phyloP scores from a whole-genome alignment of 2,888 invertebrate species.

The Abrostola triplasia region DNA sequence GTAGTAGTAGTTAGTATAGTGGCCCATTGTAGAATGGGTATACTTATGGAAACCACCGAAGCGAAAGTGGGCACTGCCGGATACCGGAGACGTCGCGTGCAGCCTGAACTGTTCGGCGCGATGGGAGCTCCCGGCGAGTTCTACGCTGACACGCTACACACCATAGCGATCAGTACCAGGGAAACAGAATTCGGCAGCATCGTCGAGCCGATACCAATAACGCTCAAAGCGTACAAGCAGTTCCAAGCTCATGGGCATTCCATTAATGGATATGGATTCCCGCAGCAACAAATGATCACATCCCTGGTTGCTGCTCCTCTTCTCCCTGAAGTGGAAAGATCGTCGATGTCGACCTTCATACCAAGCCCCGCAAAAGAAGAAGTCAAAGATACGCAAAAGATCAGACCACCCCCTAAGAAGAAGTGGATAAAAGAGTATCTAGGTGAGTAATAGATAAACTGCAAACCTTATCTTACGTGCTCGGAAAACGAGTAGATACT shows the following conservation, averaged over 20 bases:
- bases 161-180: slow-evolving; percentile 80
- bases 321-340: slow-evolving; percentile 61
- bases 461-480: slow-evolving; percentile 1
- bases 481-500: neutral
- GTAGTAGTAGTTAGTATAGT: slow-evolving; percentile 66
- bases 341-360: slow-evolving; percentile 65
- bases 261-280: slow-evolving; percentile 70
- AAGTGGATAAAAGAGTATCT: slow-evolving; percentile 92
- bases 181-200: slow-evolving; percentile 82
- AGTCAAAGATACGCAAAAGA: slow-evolving; percentile 66
- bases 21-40: slow-evolving; percentile 84
- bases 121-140: slow-evolving; percentile 79
- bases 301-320: slow-evolving; percentile 65
- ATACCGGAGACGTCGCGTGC: slow-evolving; percentile 70
- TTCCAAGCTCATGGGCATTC: slow-evolving; percentile 67
- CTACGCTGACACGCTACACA: slow-evolving; percentile 77
- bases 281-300: slow-evolving; percentile 68
- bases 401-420: slow-evolving; percentile 90
- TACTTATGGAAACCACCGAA: slow-evolving; percentile 85
- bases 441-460: slow-evolving; percentile 78
- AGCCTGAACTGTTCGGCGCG: slow-evolving; percentile 73
- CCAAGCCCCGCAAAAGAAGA: slow-evolving; percentile 68
- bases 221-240: slow-evolving; percentile 77
- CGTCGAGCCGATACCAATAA: slow-evolving; percentile 80
- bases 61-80: slow-evolving; percentile 80